Evolutionary conservation across 2,888 invertebrate species (phyloP).

Genomic region (Lithosia quadra): DNA sequence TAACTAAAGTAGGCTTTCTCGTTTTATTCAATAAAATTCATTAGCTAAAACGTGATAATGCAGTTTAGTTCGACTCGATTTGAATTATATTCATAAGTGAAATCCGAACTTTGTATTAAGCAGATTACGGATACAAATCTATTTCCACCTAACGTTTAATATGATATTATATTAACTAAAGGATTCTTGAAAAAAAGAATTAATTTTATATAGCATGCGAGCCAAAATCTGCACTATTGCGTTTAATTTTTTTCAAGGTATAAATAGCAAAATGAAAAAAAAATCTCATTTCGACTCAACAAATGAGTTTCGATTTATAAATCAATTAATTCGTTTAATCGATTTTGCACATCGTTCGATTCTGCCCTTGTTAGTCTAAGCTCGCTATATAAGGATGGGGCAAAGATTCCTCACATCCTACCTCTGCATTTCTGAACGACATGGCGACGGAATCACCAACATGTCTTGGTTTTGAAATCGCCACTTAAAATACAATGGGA

Average conservation of each 20-base stretch:
- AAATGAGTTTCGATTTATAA: slow-evolving; percentile 42
- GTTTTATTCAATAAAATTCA: too few species aligned
- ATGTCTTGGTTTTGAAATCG: slow-evolving; percentile 49
- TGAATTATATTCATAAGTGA: too few species aligned
- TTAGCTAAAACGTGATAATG: too few species aligned
- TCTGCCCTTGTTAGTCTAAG: slow-evolving; percentile 51
- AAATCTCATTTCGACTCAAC: slow-evolving; percentile 34
- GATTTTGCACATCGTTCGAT: slow-evolving; percentile 52
- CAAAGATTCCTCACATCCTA: slow-evolving; percentile 58
- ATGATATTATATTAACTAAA: too few species aligned
- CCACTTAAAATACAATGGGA: slow-evolving; percentile 65
- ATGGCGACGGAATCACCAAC: slow-evolving; percentile 41
- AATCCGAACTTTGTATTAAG: too few species aligned
- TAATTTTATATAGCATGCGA: too few species aligned
- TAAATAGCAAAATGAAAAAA: slow-evolving; percentile 9
- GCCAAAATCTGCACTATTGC: background rate
- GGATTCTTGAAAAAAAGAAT: too few species aligned
- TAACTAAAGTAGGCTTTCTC: too few species aligned
- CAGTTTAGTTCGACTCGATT: too few species aligned
- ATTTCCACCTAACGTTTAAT: too few species aligned
- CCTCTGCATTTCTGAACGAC: slow-evolving; percentile 46
- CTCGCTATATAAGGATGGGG: slow-evolving; percentile 61
- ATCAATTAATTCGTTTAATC: slow-evolving; percentile 55
- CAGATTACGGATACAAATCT: too few species aligned
- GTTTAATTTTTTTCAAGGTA: background rate